Evolutionary conservation across 2,113 vertebrate genomes (phyloP).

Genomic region (Mastomys natalensis): DNA sequence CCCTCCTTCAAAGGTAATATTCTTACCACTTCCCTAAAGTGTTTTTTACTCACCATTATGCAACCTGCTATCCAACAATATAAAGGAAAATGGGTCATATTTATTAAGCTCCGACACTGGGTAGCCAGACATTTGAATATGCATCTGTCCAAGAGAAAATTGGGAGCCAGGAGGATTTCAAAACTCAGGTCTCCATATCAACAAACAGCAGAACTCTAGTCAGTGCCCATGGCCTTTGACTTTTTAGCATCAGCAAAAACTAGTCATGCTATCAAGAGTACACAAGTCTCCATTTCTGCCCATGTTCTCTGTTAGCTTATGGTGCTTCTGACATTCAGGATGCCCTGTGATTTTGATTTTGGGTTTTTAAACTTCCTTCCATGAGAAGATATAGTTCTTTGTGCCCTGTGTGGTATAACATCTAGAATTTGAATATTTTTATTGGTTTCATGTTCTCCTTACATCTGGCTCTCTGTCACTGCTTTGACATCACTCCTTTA

Average conservation of each 20-base stretch:
- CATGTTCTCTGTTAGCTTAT: not conserved
- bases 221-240: not conserved
- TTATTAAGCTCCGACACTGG: not conserved
- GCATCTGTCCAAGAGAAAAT: not conserved
- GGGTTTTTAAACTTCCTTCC: constrained; percentile 31
- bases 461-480: constrained; percentile 8
- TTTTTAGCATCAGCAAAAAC: constrained; percentile 4
- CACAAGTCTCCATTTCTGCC: constrained; percentile 9
- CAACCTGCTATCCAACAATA: not conserved
- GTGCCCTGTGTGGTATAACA: not conserved
- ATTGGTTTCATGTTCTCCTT: not conserved
- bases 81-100: not conserved
- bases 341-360: not conserved
- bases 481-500: not conserved
- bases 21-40: not conserved
- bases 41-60: not conserved
- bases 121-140: not conserved
- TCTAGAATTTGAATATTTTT: constrained; percentile 12
- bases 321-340: not conserved
- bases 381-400: constrained; percentile 28
- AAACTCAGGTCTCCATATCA: not conserved
- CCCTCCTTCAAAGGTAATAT: not conserved
- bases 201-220: not conserved
- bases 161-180: not conserved
- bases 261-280: not conserved